Base-by-base conservation (phyloP, 2,797 vertebrate genomes). In the Eulemur mongoz region DNA sequence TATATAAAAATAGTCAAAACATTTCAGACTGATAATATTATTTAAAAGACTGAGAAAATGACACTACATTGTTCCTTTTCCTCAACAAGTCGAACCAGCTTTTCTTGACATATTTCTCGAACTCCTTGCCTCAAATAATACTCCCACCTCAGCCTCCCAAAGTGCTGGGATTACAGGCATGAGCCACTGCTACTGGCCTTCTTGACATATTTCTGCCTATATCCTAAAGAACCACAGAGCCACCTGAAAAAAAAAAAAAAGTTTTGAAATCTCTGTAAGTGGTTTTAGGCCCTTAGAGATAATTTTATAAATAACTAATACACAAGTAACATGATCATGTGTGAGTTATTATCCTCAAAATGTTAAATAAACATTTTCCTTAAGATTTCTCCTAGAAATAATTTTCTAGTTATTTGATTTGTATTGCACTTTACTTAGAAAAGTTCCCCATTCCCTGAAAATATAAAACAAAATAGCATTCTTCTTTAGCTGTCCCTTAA, bases 401-500 rank as follows among this genome's bases (percentile, higher is more conserved):
- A 94, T 65, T 83, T 82, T 93, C 32, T 54, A 79, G 38, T 81
- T 93, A 89, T 72, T 87, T 92, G 23, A 76, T 92, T 96, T 96
- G 78, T 94, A 69, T 87, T 95, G 43, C 8, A 78, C 11, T 94
- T 97, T 95, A 82, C 82, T 96, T 96, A 94, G 50, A 95, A 97
- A 73, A 65, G 4, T 43, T 83, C 35, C 38, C 23, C 63, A 45
- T 72, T 92, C 20, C 63, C 73, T 92, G n/a, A 93, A 94, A 89
- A 79, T 63, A 69, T 81, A 80, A 97, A 97, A 65, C 43, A 93
- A 97, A 91, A 73, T 45, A 84, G 5, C 27, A 67, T 67, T 94
- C 12, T 54, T 79, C 14, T 80, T 84, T 43, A 93, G 52, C 14
- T 40, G 61, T 54, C 57, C 72, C 67, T 83, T 75, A 92, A 79